Percentiles rank a stretch among this genome's conserved stretches.
Evolutionary conservation across 2,888 invertebrate genomes (phyloP).

Genomic region (Amblyjoppa fuscipennis): DNA sequence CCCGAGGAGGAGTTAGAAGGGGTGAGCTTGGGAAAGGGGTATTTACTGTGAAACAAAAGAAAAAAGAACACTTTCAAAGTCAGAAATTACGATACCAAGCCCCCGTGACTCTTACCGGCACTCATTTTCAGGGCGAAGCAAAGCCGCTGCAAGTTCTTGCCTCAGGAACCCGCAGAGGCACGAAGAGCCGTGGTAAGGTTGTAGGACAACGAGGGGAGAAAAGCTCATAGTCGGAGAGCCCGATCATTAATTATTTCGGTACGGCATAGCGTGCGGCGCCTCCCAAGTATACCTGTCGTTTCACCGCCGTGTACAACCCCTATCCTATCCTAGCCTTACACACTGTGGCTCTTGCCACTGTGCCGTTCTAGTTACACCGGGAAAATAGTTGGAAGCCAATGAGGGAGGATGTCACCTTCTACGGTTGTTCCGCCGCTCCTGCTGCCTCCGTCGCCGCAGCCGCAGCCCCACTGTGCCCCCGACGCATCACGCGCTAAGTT

Average conservation of each 20-base stretch:
- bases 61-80: neutral
- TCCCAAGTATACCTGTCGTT: neutral
- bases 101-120: neutral
- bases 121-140: no score
- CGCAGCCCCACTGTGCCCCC: slow-evolving; percentile 25
- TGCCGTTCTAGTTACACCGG: slow-evolving; percentile 28
- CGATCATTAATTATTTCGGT: slow-evolving; percentile 46
- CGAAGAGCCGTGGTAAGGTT: slow-evolving; percentile 14
- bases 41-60: neutral
- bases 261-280: slow-evolving; percentile 20
- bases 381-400: slow-evolving; percentile 42
- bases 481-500: slow-evolving; percentile 65
- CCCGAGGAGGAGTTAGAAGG: no score
- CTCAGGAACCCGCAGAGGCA: neutral
- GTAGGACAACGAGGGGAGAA: slow-evolving; percentile 23
- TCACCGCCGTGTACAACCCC: slow-evolving; percentile 1
- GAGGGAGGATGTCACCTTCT: slow-evolving; percentile 47
- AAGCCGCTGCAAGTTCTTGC: neutral
- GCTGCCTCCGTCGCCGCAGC: slow-evolving; percentile 17
- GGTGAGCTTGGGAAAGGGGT: no score
- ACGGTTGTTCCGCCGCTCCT: slow-evolving; percentile 42
- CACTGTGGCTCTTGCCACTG: slow-evolving; percentile 21
- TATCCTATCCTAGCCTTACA: neutral
- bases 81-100: neutral
- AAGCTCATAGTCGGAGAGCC: slow-evolving; percentile 39